A percentile compares a stretch with the other conserved stretches of the same genome.
These are phyloP conservation scores for Odocoileus virginianus DNA, from an alignment of 2,113 vertebrate species.

Conservation along the genomic window DNA sequence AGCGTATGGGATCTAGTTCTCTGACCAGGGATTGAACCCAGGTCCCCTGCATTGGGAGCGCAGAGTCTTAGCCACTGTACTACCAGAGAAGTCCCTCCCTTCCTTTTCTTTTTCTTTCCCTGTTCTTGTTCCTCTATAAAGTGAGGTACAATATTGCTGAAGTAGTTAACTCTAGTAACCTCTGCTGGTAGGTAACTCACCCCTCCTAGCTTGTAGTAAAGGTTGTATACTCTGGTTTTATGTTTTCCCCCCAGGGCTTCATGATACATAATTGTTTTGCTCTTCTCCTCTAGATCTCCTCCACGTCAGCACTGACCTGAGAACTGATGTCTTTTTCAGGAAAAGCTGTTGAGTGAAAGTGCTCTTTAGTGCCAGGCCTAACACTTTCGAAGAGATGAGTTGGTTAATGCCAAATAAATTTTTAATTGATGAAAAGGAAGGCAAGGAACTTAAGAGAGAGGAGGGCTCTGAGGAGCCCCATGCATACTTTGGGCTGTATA, in stretches of 20 bases:
- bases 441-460: background rate
- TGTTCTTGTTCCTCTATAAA: background rate
- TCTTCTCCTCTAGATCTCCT: background rate
- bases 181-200: background rate
- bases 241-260: background rate
- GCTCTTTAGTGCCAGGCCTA: background rate
- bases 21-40: background rate
- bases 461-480: background rate
- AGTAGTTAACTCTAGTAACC: background rate
- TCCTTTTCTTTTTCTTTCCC: background rate
- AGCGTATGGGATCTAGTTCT: background rate
- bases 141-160: background rate
- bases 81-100: background rate
- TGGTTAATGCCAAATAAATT: background rate
- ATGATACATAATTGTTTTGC: background rate
- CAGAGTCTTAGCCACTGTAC: background rate
- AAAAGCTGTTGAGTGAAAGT: background rate
- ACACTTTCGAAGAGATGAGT: background rate
- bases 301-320: background rate
- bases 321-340: background rate
- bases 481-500: background rate
- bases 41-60: background rate
- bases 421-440: background rate
- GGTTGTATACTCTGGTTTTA: background rate
- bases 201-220: background rate